Percentiles rank a stretch among this genome's conserved stretches.
phyloP scores from a whole-genome alignment of 2,888 invertebrate species.

The Ophion slaviceki region DNA sequence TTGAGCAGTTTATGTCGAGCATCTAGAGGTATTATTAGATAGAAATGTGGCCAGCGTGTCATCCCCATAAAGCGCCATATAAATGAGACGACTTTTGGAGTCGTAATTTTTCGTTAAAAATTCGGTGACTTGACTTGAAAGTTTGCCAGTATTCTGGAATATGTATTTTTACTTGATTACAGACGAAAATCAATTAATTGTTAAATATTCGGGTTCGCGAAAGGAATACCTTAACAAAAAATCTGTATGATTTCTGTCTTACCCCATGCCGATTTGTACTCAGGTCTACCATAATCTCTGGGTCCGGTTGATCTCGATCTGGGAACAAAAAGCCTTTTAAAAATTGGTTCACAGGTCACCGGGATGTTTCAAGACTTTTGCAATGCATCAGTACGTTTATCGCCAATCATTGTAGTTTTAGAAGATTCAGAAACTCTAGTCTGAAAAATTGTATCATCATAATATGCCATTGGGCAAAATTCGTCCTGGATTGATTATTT shows the following conservation, averaged over 20 bases:
- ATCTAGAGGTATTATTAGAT: too few relatives aligned
- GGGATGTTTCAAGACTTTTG: background rate
- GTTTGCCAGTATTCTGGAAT: too few relatives aligned
- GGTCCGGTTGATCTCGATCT: slow-evolving; percentile 81
- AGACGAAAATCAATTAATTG: too few relatives aligned
- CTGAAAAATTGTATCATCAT: slow-evolving; percentile 73
- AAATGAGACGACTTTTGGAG: too few relatives aligned
- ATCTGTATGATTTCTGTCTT: slow-evolving; percentile 56
- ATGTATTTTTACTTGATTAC: too few relatives aligned
- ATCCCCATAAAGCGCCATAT: too few relatives aligned
- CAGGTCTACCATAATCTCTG: slow-evolving; percentile 77
- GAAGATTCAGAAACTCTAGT: slow-evolving; percentile 81
- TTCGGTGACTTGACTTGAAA: too few relatives aligned
- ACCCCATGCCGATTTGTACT: slow-evolving; percentile 80
- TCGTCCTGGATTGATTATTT: background rate
- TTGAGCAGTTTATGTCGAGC: too few relatives aligned
- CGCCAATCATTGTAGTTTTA: slow-evolving; percentile 69
- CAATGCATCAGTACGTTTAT: slow-evolving; percentile 50
- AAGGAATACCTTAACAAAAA: background rate
- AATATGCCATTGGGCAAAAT: slow-evolving; percentile 6
- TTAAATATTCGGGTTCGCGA: too few relatives aligned
- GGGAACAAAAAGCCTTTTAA: slow-evolving; percentile 56
- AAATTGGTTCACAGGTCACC: background rate
- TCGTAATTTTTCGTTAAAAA: too few relatives aligned
- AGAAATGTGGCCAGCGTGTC: too few relatives aligned